Evolutionary conservation across 2,888 invertebrate species (phyloP).

Genomic region (Polymixis lichenea): DNA sequence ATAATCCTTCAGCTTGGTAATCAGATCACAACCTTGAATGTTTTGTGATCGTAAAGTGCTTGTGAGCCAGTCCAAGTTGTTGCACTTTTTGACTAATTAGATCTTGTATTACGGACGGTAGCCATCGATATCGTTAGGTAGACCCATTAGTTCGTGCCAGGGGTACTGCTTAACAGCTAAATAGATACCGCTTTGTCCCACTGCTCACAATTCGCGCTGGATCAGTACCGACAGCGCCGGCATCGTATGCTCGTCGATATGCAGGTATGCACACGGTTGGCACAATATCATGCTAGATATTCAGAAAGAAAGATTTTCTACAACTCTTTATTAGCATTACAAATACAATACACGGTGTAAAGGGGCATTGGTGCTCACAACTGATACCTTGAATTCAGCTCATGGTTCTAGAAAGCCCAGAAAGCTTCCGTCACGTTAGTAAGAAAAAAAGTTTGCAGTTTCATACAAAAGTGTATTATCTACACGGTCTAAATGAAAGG

Average conservation of each 20-base stretch:
- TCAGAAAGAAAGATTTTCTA: neutral
- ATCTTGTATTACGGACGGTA: neutral
- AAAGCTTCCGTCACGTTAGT: neutral
- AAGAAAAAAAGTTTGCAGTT: neutral
- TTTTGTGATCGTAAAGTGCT: too few relatives aligned
- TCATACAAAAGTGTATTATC: neutral
- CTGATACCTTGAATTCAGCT: neutral
- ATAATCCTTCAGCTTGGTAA: too few relatives aligned
- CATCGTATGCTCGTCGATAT: conserved; percentile 41
- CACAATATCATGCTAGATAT: conserved; percentile 13
- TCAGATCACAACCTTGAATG: too few relatives aligned
- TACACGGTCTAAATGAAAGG: neutral
- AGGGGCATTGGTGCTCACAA: too few relatives aligned
- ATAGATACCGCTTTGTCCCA: conserved; percentile 73
- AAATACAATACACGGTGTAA: neutral
- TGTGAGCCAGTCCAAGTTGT: too few relatives aligned
- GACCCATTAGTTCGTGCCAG: conserved; percentile 40
- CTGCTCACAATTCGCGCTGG: conserved; percentile 65
- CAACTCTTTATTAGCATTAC: neutral
- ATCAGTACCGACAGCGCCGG: conserved; percentile 54
- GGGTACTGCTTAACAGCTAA: conserved; percentile 66
- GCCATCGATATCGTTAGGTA: conserved; percentile 19
- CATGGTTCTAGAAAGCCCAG: neutral
- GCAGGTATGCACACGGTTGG: conserved; percentile 47
- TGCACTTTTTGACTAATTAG: too few relatives aligned